Conservation (phyloP, 2,888 invertebrate species). For the Erebia palarica region DNA sequence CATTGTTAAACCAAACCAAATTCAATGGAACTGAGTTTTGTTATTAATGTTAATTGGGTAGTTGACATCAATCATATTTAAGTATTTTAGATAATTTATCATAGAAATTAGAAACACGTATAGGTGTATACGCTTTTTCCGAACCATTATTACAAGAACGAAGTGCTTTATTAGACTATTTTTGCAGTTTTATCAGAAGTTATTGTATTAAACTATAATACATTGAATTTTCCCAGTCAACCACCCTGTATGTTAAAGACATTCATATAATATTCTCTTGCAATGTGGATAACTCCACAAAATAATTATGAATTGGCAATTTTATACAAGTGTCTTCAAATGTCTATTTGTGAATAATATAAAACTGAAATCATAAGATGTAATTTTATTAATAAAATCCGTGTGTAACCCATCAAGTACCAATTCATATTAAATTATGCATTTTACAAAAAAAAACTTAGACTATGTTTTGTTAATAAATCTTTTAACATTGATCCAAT, state of each 20-base stretch:
- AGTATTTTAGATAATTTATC: not conserved
- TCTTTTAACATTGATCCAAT: conserved; percentile 15
- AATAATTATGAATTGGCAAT: not conserved
- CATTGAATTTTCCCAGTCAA: conserved; percentile 2
- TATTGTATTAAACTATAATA: not conserved
- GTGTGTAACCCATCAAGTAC: conserved; percentile 20
- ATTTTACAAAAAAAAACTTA: conserved; percentile 19
- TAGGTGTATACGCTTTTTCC: not conserved
- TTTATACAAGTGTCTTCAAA: conserved; percentile 15
- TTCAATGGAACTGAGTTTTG: conserved; percentile 29
- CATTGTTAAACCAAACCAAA: conserved; percentile 35
- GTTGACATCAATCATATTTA: conserved; percentile 15
- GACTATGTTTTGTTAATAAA: conserved; percentile 17
- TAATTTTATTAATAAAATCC: conserved; percentile 18
- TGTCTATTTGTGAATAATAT: conserved; percentile 17
- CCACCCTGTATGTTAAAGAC: conserved; percentile 10
- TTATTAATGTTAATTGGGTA: conserved; percentile 24
- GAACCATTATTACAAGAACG: not conserved
- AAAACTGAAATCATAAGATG: conserved; percentile 8
- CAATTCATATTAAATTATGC: conserved; percentile 1
- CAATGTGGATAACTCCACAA: not conserved
- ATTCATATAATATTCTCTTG: conserved; percentile 12
- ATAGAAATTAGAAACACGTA: not conserved
- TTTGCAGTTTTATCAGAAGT: not conserved
- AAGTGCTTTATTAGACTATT: not conserved